Conservation (phyloP, 1,140 invertebrate species). For the Diabrotica undecimpunctata region DNA sequence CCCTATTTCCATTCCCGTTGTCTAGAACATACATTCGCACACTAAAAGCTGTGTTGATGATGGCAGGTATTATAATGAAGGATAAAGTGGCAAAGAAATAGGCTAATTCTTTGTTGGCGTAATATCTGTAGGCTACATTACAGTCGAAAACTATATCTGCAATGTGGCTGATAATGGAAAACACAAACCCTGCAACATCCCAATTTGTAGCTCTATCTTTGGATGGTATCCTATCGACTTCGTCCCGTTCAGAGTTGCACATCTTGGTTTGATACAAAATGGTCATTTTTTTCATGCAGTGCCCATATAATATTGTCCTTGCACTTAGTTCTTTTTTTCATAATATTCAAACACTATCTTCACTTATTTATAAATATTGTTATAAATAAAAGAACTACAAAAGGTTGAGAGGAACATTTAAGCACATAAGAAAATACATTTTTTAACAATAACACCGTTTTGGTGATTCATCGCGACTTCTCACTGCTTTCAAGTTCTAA, state of each 20-base stretch:
- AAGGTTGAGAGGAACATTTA: not conserved
- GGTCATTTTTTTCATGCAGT: slow-evolving; percentile 24
- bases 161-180: slow-evolving; percentile 60
- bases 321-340: not conserved
- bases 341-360: not conserved
- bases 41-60: slow-evolving; percentile 61
- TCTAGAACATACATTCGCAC: slow-evolving; percentile 55
- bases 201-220: slow-evolving; percentile 43
- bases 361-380: not conserved
- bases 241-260: slow-evolving; percentile 31
- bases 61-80: slow-evolving; percentile 61
- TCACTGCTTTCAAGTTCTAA: not conserved
- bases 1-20: slow-evolving; percentile 32
- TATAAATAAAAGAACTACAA: not conserved
- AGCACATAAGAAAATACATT: not conserved
- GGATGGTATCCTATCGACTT: slow-evolving; percentile 43
- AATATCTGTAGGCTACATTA: slow-evolving; percentile 60
- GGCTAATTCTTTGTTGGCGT: slow-evolving; percentile 47
- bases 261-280: slow-evolving; percentile 33
- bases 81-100: slow-evolving; percentile 59
- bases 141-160: slow-evolving; percentile 62
- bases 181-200: slow-evolving; percentile 47
- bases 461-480: not conserved
- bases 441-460: not conserved
- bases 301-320: not conserved